Conservation (phyloP, 2,888 invertebrate genomes). For the Unio delphinus region DNA sequence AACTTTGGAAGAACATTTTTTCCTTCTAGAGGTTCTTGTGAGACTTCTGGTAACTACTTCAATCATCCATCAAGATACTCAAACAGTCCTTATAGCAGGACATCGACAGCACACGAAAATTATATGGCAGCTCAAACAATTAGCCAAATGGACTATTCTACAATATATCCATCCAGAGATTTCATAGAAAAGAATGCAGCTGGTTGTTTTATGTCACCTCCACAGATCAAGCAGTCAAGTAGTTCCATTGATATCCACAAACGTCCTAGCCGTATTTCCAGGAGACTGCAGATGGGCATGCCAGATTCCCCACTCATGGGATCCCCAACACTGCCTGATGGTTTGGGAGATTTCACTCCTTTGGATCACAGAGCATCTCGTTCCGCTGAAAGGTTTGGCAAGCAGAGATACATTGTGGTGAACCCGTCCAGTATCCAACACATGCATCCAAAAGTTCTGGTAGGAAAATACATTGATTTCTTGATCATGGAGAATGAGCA, state of each 20-base stretch:
- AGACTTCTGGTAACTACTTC: constrained; percentile 11
- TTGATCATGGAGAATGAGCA: constrained; percentile 63
- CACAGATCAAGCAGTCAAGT: background rate
- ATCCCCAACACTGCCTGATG: too few species aligned
- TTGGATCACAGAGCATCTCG: too few species aligned
- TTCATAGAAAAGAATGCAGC: constrained; percentile 14
- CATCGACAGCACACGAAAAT: constrained; percentile 9
- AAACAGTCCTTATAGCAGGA: background rate
- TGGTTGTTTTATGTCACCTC: background rate
- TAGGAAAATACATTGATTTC: constrained; percentile 59
- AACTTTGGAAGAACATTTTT: constrained; percentile 3
- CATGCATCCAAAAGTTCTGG: constrained; percentile 30
- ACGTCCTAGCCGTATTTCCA: too few species aligned
- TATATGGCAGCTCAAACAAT: background rate
- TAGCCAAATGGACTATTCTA: constrained; percentile 19
- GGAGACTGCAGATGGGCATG: too few species aligned
- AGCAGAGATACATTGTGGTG: constrained; percentile 32
- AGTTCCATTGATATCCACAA: too few species aligned
- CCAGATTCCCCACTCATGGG: too few species aligned
- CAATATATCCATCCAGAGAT: constrained; percentile 31
- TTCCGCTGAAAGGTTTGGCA: background rate
- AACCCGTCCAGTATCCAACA: constrained; percentile 26
- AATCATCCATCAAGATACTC: background rate
- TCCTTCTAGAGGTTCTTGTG: constrained; percentile 21
- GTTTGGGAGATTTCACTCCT: too few species aligned